Conservation (phyloP, 2,888 invertebrate genomes). For the Metopia argyrocephala region DNA sequence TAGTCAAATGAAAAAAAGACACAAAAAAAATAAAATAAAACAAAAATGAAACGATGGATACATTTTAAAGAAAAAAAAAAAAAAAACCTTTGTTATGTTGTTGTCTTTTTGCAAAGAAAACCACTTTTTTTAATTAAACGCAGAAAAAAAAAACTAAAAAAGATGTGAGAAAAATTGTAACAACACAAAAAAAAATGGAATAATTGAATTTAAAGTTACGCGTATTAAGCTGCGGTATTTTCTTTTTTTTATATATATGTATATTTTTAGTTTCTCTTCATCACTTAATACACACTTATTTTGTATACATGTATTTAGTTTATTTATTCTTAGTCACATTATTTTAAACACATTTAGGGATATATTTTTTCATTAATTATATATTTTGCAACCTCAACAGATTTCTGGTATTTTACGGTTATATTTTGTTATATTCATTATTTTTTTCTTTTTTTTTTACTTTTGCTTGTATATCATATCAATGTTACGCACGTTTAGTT, state of each 20-base stretch:
- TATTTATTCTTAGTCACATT: no score
- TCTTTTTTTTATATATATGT: no score
- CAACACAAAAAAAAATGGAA: neutral
- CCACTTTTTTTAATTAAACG: conserved; percentile 50
- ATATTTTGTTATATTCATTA: conserved; percentile 14
- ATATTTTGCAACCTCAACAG: no score
- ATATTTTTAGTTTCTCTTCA: no score
- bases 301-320: no score
- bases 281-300: no score
- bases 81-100: conserved; percentile 19
- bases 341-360: no score
- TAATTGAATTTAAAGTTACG: neutral
- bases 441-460: conserved; percentile 6
- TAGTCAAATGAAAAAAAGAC: neutral
- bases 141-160: neutral
- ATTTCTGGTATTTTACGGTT: neutral
- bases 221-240: no score
- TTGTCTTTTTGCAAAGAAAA: conserved; percentile 32
- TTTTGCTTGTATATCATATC: conserved; percentile 1
- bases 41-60: conserved; percentile 48
- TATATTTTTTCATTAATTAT: no score
- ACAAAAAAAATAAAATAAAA: no score
- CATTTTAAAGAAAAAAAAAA: conserved; percentile 38
- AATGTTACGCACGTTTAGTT: conserved; percentile 54
- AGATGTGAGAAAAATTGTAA: neutral